Percentiles rank a stretch among this genome's conserved stretches.
Conservation (phyloP, 2,113 vertebrate genomes). For the Cariama cristata region DNA sequence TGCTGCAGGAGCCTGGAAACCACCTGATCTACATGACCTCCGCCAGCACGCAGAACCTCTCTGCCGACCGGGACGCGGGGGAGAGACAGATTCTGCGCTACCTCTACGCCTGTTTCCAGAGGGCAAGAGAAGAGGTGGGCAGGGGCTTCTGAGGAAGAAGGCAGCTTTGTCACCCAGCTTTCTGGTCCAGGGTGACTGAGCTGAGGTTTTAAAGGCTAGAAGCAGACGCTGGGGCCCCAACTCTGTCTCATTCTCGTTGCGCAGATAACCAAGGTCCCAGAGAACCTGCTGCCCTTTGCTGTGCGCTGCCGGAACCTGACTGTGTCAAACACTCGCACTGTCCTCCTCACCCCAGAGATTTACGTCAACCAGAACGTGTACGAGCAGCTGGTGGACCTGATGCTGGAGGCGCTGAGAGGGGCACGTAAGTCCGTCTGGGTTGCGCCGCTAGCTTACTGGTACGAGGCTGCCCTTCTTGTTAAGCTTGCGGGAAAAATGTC, state of each 20-base stretch:
- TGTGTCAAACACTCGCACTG: conserved; percentile 88
- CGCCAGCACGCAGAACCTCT: conserved; percentile 85
- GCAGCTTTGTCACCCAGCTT: background rate
- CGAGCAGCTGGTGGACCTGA: conserved; percentile 92
- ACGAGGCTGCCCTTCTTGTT: rapidly evolving
- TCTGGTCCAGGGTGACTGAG: rapidly evolving
- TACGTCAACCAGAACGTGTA: conserved; percentile 92
- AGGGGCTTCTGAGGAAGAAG: rapidly evolving
- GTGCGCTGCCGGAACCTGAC: conserved; percentile 91
- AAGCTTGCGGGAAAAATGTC: rapidly evolving
- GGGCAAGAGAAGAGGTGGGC: conserved; percentile 92
- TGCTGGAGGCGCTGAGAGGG: conserved; percentile 87
- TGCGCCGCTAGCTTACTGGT: rapidly evolving
- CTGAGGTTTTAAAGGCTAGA: rapidly evolving
- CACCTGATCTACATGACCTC: conserved; percentile 95
- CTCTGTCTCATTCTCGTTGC: background rate
- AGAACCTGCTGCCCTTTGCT: conserved; percentile 91
- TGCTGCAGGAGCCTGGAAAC: conserved; percentile 91
- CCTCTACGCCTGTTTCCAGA: conserved; percentile 92
- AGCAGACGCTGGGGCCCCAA: rapidly evolving
- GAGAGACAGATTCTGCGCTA: conserved; percentile 90
- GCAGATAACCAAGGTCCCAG: conserved; percentile 95
- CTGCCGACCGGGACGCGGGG: conserved; percentile 93
- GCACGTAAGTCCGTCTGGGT: conserved; percentile 76
- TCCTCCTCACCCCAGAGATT: conserved; percentile 96